Conservation (phyloP, 2,888 invertebrate genomes). For the Dorcus parallelipipedus region DNA sequence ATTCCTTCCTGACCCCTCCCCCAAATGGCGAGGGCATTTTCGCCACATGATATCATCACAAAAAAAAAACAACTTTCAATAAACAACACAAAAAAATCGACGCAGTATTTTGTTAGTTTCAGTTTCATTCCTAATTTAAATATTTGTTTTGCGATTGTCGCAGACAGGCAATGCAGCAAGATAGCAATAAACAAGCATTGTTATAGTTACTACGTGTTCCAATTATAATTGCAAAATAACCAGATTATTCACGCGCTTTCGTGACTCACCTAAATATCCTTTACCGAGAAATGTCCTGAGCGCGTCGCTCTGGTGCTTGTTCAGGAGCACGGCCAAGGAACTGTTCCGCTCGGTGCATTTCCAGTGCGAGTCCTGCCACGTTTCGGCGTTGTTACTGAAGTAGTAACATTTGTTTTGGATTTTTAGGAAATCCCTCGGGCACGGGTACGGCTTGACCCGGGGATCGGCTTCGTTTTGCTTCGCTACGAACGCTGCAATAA, state of each 20-base stretch:
- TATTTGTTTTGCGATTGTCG: too few species aligned
- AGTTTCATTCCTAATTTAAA: too few species aligned
- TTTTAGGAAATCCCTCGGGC: constrained; percentile 66
- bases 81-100: too few species aligned
- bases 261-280: constrained; percentile 28
- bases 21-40: too few species aligned
- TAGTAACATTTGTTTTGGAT: constrained; percentile 72
- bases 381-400: constrained; percentile 63
- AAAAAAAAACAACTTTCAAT: too few species aligned
- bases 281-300: constrained; percentile 62
- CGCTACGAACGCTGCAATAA: too few species aligned
- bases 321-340: constrained; percentile 63
- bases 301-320: constrained; percentile 63
- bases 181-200: too few species aligned
- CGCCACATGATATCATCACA: too few species aligned
- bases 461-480: too few species aligned
- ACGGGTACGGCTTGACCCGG: constrained; percentile 34
- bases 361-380: constrained; percentile 71
- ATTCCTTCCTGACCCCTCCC: too few species aligned
- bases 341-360: constrained; percentile 66
- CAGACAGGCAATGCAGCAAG: too few species aligned
- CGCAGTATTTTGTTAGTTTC: too few species aligned
- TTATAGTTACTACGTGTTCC: neutral
- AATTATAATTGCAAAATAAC: neutral
- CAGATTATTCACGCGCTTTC: neutral